Evolutionary conservation across 2,797 vertebrate genomes (phyloP).

Genomic region (Poeciliopsis turneri): DNA sequence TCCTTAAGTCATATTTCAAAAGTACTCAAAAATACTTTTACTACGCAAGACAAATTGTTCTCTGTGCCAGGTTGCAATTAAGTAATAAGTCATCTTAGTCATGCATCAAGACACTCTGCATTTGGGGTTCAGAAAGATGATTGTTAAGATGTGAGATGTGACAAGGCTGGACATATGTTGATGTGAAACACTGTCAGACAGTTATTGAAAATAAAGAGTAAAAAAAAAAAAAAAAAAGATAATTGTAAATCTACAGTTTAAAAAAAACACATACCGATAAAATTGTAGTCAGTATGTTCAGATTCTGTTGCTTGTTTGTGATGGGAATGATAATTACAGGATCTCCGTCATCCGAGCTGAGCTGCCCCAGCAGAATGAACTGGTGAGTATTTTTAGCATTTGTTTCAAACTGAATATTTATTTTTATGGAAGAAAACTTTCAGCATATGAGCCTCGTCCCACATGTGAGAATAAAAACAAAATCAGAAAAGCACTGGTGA

Average conservation of each 20-base stretch:
- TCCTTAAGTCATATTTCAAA: neutral
- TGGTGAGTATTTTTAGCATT: constrained; percentile 22
- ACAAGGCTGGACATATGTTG: too few relatives aligned
- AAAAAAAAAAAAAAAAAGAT: neutral
- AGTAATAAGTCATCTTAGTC: neutral
- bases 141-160: neutral
- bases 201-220: too few relatives aligned
- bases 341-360: constrained; percentile 11
- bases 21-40: too few relatives aligned
- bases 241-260: neutral
- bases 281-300: neutral
- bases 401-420: neutral
- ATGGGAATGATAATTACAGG: constrained; percentile 33
- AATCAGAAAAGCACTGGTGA: neutral
- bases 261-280: neutral
- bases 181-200: too few relatives aligned
- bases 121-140: neutral
- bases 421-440: neutral
- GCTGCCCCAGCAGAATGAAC: constrained; percentile 11
- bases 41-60: neutral
- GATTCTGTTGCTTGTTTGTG: neutral
- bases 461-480: neutral
- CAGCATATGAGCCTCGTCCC: neutral
- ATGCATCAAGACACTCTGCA: neutral
- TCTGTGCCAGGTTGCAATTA: neutral